Conservation (phyloP, 2,113 vertebrate species). For the Rhynchomys soricoides region DNA sequence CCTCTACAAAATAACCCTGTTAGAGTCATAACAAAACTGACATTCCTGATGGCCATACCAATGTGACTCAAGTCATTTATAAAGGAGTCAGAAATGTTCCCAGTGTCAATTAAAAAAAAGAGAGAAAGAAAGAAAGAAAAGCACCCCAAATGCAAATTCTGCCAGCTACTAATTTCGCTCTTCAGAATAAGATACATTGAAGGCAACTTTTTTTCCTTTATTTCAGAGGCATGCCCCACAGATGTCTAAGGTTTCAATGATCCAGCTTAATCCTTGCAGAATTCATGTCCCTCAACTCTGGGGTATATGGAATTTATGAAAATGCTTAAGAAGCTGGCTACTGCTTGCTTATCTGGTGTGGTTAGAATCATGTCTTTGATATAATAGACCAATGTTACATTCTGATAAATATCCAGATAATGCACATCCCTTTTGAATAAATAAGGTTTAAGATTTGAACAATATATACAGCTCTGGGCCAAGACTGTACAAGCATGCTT, state of each 20-base stretch:
- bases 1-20: not conserved
- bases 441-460: not conserved
- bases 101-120: not conserved
- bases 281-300: not conserved
- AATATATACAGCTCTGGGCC: not conserved
- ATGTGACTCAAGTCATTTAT: not conserved
- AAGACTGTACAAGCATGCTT: not conserved
- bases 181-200: not conserved
- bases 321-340: not conserved
- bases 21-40: not conserved
- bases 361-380: conserved; percentile 28
- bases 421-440: not conserved
- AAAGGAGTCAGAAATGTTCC: not conserved
- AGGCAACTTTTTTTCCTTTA: not conserved
- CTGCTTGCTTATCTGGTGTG: not conserved
- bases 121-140: too few species aligned
- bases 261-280: not conserved
- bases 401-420: not conserved
- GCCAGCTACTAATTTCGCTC: not conserved
- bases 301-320: not conserved
- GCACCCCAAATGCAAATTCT: not conserved
- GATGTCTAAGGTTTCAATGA: not conserved
- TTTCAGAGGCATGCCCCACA: not conserved
- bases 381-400: not conserved
- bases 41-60: not conserved